A percentile compares a stretch with the other conserved stretches of the same genome.
These are phyloP conservation scores for Brachypodius melanocephalos DNA, from an alignment of 2,113 vertebrate genomes.

Conservation along the genomic window DNA sequence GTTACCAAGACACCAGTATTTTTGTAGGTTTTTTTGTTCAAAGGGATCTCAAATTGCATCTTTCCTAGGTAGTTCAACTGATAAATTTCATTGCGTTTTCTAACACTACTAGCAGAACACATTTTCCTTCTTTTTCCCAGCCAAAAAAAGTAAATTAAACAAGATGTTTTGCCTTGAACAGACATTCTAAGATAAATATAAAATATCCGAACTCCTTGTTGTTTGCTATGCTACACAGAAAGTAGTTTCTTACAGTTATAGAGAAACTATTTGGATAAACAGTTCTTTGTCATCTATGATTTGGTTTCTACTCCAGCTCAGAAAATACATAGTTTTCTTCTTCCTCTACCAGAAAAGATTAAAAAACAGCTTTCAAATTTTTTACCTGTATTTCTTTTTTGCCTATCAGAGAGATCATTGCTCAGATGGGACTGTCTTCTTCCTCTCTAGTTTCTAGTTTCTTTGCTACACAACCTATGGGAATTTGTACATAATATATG, in stretches of 20 bases:
- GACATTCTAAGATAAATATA: not conserved
- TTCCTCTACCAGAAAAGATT: not conserved
- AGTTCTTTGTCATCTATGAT: not conserved
- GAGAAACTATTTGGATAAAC: not conserved
- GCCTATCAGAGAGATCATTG: not conserved
- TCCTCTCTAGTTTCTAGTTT: not conserved
- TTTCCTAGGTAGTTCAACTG: not conserved
- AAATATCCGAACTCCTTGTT: not conserved
- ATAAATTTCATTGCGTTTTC: constrained; percentile 3
- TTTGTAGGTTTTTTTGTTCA: not conserved
- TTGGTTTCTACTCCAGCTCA: not conserved
- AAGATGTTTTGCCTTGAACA: not conserved
- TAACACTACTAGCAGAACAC: not conserved
- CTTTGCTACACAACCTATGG: not conserved
- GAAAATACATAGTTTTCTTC: not conserved
- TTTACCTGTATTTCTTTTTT: not conserved
- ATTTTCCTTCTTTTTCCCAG: not conserved
- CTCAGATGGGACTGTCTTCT: not conserved
- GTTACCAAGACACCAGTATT: not conserved
- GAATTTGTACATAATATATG: not conserved
- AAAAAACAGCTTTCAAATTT: not conserved
- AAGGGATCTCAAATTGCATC: not conserved
- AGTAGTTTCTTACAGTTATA: constrained; percentile 2
- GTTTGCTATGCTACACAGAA: not conserved
- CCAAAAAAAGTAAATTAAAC: not conserved